Conservation (phyloP, 2,797 vertebrate species). For the Paguma larvata region DNA sequence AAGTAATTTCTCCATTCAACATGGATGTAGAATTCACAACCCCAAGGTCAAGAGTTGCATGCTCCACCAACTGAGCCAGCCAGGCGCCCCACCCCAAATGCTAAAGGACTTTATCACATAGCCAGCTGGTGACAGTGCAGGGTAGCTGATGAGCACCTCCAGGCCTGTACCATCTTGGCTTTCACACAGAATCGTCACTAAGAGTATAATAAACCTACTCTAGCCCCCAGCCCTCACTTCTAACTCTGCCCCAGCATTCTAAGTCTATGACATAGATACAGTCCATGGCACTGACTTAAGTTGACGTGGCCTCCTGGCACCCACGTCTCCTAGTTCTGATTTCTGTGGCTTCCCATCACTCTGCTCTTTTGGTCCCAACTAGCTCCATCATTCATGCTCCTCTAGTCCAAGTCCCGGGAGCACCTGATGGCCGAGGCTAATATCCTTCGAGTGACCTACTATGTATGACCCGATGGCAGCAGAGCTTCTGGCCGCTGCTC, state of each 20-base stretch:
- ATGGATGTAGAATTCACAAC: not conserved
- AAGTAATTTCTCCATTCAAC: not conserved
- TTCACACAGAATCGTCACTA: not conserved
- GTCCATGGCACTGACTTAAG: not conserved
- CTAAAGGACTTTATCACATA: not conserved
- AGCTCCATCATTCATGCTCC: not conserved
- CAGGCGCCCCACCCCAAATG: not conserved
- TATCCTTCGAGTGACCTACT: not conserved
- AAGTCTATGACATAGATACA: not conserved
- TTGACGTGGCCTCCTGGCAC: not conserved
- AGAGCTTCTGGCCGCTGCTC: not conserved
- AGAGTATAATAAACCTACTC: not conserved
- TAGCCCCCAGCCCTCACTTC: not conserved
- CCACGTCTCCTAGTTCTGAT: not conserved
- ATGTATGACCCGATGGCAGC: not conserved
- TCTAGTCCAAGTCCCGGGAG: not conserved
- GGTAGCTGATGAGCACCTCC: not conserved
- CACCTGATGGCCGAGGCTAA: too few species aligned
- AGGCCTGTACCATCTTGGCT: not conserved
- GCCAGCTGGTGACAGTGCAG: not conserved
- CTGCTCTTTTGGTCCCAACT: not conserved
- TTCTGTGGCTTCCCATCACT: not conserved
- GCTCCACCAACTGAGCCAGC: not conserved
- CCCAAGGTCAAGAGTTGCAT: not conserved
- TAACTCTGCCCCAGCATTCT: not conserved